Evolutionary conservation across 2,888 invertebrate species (phyloP).

Genomic region (Lissocephala sabroskyi): DNA sequence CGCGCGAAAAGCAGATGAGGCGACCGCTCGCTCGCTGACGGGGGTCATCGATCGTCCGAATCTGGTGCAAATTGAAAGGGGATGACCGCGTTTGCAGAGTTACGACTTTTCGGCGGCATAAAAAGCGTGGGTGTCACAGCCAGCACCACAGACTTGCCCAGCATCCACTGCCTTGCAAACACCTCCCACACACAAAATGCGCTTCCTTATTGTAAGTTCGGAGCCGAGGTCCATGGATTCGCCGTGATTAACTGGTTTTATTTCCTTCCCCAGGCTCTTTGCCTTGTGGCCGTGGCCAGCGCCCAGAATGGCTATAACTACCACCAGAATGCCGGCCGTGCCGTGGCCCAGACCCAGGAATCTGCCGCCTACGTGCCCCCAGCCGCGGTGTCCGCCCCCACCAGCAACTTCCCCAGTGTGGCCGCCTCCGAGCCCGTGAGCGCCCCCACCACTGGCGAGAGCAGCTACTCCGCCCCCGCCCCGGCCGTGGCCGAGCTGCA

Average conservation of each 20-base stretch:
- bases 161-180: conserved; percentile 27
- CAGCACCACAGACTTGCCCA: conserved; percentile 35
- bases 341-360: conserved; percentile 19
- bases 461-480: conserved; percentile 28
- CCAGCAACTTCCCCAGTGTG: background rate
- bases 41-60: conserved; percentile 14
- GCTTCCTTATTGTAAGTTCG: conserved; percentile 48
- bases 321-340: conserved; percentile 28
- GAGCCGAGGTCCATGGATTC: too few species aligned
- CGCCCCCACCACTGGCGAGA: conserved; percentile 17
- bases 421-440: conserved; percentile 2
- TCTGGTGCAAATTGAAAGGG: conserved; percentile 29
- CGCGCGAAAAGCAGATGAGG: conserved; percentile 2
- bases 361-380: conserved; percentile 26
- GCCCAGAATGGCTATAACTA: conserved; percentile 59
- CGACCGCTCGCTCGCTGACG: background rate
- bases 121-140: conserved; percentile 40
- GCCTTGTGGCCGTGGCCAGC: conserved; percentile 40
- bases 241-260: background rate
- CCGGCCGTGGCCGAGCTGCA: conserved; percentile 43
- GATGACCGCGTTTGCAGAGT: conserved; percentile 2
- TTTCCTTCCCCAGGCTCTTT: conserved; percentile 29
- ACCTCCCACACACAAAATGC: conserved; percentile 39
- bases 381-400: background rate
- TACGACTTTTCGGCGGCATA: conserved; percentile 26